Conservation (phyloP, 2,888 invertebrate species). For the Mystacides longicornis region DNA sequence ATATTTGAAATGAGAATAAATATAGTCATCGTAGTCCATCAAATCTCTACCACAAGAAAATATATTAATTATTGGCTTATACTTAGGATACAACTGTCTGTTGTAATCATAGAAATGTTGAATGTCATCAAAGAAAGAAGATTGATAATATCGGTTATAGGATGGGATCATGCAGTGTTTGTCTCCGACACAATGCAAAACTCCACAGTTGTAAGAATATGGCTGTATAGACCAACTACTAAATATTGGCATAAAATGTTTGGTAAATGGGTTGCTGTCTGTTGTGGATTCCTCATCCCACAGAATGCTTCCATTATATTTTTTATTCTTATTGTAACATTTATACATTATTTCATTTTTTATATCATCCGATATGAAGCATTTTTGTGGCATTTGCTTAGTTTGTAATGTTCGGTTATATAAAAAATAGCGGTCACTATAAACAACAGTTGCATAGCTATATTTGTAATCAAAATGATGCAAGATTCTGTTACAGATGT, state of each 20-base stretch:
- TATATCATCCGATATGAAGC: constrained; percentile 22
- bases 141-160: constrained; percentile 22
- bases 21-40: constrained; percentile 27
- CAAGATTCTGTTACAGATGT: constrained; percentile 33
- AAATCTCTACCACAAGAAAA: constrained; percentile 24
- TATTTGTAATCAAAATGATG: constrained; percentile 32
- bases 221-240: constrained; percentile 26
- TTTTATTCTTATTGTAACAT: constrained; percentile 21
- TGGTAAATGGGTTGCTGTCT: neutral
- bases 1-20: constrained; percentile 21
- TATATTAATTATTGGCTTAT: constrained; percentile 23
- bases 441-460: constrained; percentile 37
- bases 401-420: constrained; percentile 37
- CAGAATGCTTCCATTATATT: constrained; percentile 19
- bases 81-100: constrained; percentile 17
- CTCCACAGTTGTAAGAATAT: constrained; percentile 19
- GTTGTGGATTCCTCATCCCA: constrained; percentile 4
- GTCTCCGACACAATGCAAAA: constrained; percentile 22
- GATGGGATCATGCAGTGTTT: constrained; percentile 14
- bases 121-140: constrained; percentile 25
- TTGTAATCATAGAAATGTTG: constrained; percentile 24
- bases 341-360: constrained; percentile 19
- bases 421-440: constrained; percentile 46
- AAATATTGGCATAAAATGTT: constrained; percentile 26
- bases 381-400: constrained; percentile 23